Base-by-base conservation (phyloP, 2,113 vertebrate species). In the Ailuropoda melanoleuca region DNA sequence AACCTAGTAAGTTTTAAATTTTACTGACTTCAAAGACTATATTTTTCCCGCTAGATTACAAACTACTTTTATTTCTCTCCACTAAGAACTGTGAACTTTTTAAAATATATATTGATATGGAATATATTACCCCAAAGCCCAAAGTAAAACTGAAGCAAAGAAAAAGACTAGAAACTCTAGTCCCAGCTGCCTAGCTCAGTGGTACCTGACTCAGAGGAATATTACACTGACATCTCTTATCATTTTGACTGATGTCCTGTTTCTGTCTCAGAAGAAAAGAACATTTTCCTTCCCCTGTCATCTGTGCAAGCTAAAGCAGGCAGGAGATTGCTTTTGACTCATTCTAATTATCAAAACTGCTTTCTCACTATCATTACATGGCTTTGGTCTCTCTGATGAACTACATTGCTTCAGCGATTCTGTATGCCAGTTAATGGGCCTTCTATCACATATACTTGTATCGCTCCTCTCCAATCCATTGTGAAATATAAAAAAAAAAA, bases 231-330 rank as follows among this genome's bases (percentile, higher is more conserved):
- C 13, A 80, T 10, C 3, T 86, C 96, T 96, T 95, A 93, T 92
- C 92, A 98, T 80, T 95, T 97, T 98, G 98, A 96, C 55, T 56
- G 97, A 98, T 95, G 53, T 34, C 95, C 96, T 95, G 55, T 7
- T 97, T 72, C 58, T 96, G 50, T 96, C 94, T 88, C 95, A 88
- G 66, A 80, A 97, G 90, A 94, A 97, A 93, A 46, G 75, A 93
- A 1, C 43, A 83, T 88, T 95, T 97, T 29, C 70, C 13, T 70
- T 83, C 68, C 48, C 50, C 23, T 75, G 37, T 97, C 97, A 95
- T 96, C 53, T 23, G 50, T 88, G 90, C 88, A 82, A 95, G 96
- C 23, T 23, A 50, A 92, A 3, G 50, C 29, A 96, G 68, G 81
- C 34, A 34, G 88, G 91, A 98, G 72, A 84, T 80, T 91, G 82